Conservation (phyloP, 1,140 invertebrate genomes). For the Latrodectus geometricus region DNA sequence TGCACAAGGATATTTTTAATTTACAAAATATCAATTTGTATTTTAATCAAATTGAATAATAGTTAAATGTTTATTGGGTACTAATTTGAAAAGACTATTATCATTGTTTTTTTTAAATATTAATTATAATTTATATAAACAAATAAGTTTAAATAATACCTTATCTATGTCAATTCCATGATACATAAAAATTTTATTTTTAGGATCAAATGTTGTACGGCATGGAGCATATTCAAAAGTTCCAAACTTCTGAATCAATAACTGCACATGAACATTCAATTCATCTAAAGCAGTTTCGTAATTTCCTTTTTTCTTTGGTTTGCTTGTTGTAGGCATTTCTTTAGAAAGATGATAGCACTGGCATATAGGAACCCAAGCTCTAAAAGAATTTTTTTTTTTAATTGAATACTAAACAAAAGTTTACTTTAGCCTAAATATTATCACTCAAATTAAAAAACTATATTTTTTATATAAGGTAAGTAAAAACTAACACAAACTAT, state of each 20-base stretch:
- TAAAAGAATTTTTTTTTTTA: conserved; percentile 57
- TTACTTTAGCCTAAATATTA: too few relatives aligned
- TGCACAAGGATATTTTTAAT: too few relatives aligned
- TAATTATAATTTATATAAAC: too few relatives aligned
- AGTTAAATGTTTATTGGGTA: too few relatives aligned
- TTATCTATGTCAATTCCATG: conserved; percentile 56
- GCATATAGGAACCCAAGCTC: conserved; percentile 86
- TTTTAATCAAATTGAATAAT: too few relatives aligned
- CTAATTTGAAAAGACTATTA: too few relatives aligned
- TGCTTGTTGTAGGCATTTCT: conserved; percentile 74
- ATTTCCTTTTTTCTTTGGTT: conserved; percentile 75
- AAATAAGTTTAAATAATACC: background rate
- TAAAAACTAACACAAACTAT: too few relatives aligned
- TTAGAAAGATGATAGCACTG: conserved; percentile 86
- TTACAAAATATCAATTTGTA: too few relatives aligned
- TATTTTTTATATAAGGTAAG: too few relatives aligned
- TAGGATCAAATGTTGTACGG: conserved; percentile 78
- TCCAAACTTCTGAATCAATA: conserved; percentile 80
- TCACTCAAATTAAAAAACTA: too few relatives aligned
- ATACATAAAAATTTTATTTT: conserved; percentile 53
- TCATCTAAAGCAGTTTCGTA: conserved; percentile 79
- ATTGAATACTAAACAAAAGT: too few relatives aligned
- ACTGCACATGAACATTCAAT: conserved; percentile 80
- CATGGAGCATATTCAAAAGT: conserved; percentile 82
- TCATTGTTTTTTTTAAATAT: too few relatives aligned